These are phyloP conservation scores for Columba livia DNA, from an alignment of 2,113 vertebrate genomes.

Conservation along the genomic window DNA sequence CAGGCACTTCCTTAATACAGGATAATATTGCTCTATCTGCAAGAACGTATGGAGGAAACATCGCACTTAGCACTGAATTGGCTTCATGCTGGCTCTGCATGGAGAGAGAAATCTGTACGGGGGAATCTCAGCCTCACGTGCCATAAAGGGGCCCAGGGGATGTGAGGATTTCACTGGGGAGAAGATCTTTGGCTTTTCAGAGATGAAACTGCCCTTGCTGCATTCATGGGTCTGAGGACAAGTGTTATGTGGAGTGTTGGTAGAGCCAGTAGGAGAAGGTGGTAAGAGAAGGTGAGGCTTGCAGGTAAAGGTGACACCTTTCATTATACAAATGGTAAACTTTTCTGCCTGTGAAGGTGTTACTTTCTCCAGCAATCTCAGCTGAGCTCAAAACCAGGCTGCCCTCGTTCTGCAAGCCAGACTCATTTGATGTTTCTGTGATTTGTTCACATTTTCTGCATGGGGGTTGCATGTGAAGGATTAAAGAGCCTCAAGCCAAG, in stretches of 20 bases:
- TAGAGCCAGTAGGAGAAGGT: neutral
- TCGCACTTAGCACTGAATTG: conserved; percentile 41
- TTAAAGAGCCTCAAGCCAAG: neutral
- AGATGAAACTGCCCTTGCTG: neutral
- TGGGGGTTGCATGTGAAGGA: neutral
- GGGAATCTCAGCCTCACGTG: conserved; percentile 3
- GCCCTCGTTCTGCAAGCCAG: neutral
- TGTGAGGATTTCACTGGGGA: neutral
- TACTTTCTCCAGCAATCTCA: neutral
- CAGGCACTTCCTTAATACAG: conserved; percentile 63
- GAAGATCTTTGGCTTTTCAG: neutral
- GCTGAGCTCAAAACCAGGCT: neutral
- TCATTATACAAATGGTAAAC: neutral
- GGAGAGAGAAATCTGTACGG: neutral
- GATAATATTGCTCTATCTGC: conserved; percentile 66
- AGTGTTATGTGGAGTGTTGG: neutral
- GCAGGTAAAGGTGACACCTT: neutral
- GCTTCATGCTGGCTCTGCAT: conserved; percentile 6
- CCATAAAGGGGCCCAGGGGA: neutral
- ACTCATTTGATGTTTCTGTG: neutral
- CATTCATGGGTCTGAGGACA: neutral
- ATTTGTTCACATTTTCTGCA: neutral
- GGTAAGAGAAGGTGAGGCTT: neutral
- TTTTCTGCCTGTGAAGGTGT: neutral
- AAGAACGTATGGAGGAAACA: conserved; percentile 2